phyloP scores from a whole-genome alignment of 1,140 invertebrate genomes.

The Cheumatopsyche charites region DNA sequence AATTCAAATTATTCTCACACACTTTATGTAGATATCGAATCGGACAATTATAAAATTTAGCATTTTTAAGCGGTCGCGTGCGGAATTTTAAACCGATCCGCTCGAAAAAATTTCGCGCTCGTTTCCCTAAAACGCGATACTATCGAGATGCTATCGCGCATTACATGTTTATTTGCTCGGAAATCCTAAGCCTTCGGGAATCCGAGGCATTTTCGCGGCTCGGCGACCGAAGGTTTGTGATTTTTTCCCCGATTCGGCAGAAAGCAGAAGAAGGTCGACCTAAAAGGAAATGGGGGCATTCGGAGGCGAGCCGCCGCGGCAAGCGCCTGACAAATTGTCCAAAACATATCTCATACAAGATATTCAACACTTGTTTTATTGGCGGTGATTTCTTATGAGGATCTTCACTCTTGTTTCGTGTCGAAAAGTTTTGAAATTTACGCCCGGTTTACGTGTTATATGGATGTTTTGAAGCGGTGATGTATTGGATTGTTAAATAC shows the following conservation, averaged over 20 bases:
- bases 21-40: background rate
- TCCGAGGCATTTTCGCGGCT: constrained; percentile 3
- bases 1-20: background rate
- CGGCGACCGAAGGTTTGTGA: constrained; percentile 9
- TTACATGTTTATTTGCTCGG: too few species aligned
- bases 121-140: too few species aligned
- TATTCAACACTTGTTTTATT: constrained; percentile 37
- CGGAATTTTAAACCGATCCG: background rate
- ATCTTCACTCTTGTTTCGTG: constrained; percentile 19
- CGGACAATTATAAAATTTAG: background rate
- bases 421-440: background rate
- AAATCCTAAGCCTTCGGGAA: too few species aligned
- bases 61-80: background rate
- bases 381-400: background rate
- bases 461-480: background rate
- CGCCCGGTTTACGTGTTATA: background rate
- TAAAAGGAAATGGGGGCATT: constrained; percentile 29
- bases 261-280: constrained; percentile 7
- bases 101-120: too few species aligned
- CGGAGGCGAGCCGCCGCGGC: constrained; percentile 28
- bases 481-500: background rate
- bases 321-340: constrained; percentile 39
- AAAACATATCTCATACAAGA: constrained; percentile 38
- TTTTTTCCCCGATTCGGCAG: background rate
- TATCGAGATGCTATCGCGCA: too few species aligned